Base-by-base conservation (phyloP, 2,797 vertebrate genomes). In the Pipistrellus pygmaeus region DNA sequence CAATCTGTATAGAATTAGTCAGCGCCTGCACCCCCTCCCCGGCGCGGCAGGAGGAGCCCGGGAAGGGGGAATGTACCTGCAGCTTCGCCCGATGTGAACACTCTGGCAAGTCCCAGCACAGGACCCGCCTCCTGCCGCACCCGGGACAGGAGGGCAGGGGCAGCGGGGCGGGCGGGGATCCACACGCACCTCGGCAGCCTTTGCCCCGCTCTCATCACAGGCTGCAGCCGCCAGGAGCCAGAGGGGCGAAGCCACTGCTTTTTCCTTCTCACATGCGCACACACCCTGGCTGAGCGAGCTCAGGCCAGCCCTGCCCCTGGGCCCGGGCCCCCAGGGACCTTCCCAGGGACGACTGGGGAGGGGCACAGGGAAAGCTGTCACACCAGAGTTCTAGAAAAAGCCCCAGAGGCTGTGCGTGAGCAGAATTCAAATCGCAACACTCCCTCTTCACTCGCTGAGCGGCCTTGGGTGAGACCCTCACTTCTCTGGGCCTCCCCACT, bases 1-100 rank as follows among this genome's bases (percentile, higher is more conserved):
- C 97, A 96, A 97, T 98, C 98, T 98, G 97, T 98, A 97, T 91
- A 94, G 98, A 97, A 98, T 98, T 97, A 97, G 96, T 97, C 96
- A 95, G 95, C 64, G 60, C 94, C 91, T 88, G 91, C 51, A 35
- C 51, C 69, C 85, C 18, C 86, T 15, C 18, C 53, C 68, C 38
- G 5, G 51, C 57, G 80, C 91, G 3, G 6, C 44, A 14, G 89
- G 93, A 94, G 95, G 94, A 89, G 87, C 88, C 94, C 75, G 12
- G 76, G 66, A 20, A 53, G 55, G 71, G 91, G 88, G 93, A 92
- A 55, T 68, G 80, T 92, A 83, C 88, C 96, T 94, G 96, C 86
- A 88, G 90, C 92, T 73, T 78, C 12, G 8, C 95, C 86, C 78
- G 71, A 25, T 62, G 23, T 23, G 1, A 72, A 78, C 1, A 44